Evolutionary conservation across 1,140 invertebrate species (phyloP).

Genomic region (Solen grandis): DNA sequence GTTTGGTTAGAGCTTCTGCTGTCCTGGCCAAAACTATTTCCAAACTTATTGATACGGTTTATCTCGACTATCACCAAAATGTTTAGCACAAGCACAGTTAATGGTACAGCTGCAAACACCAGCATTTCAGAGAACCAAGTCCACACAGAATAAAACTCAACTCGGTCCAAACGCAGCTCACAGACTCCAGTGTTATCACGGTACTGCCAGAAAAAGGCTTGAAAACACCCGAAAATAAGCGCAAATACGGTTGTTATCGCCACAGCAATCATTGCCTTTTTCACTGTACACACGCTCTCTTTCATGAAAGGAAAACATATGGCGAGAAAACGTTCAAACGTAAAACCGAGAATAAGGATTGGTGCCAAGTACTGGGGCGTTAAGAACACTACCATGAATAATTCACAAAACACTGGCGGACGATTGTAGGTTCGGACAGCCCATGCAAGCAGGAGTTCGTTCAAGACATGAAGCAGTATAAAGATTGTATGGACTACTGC

Average conservation of each 20-base stretch:
- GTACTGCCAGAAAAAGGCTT: slow-evolving; percentile 60
- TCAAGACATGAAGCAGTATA: slow-evolving; percentile 69
- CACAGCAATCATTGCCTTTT: slow-evolving; percentile 86
- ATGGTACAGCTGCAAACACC: slow-evolving; percentile 68
- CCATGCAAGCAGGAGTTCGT: slow-evolving; percentile 67
- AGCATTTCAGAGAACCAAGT: slow-evolving; percentile 68
- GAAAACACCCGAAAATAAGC: slow-evolving; percentile 24
- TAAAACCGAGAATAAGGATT: slow-evolving; percentile 86
- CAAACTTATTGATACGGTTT: slow-evolving; percentile 62
- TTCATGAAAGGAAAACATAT: slow-evolving; percentile 88
- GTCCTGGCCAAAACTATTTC: slow-evolving; percentile 53
- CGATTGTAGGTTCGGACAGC: slow-evolving; percentile 57
- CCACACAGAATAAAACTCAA: slow-evolving; percentile 61
- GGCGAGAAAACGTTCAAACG: slow-evolving; percentile 91
- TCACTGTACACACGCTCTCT: slow-evolving; percentile 88
- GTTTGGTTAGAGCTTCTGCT: slow-evolving; percentile 59
- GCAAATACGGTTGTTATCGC: slow-evolving; percentile 22
- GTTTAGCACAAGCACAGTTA: slow-evolving; percentile 72
- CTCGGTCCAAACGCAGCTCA: slow-evolving; percentile 1
- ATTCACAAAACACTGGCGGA: slow-evolving; percentile 53
- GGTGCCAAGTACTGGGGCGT: slow-evolving; percentile 60
- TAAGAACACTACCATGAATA: slow-evolving; percentile 63
- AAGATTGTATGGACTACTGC: slow-evolving; percentile 74
- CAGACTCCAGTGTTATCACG: not conserved
- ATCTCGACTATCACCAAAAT: slow-evolving; percentile 69